A percentile compares a stretch with the other conserved stretches of the same genome.
Conservation (phyloP, 1,140 invertebrate genomes). For the Antheraea pernyi region DNA sequence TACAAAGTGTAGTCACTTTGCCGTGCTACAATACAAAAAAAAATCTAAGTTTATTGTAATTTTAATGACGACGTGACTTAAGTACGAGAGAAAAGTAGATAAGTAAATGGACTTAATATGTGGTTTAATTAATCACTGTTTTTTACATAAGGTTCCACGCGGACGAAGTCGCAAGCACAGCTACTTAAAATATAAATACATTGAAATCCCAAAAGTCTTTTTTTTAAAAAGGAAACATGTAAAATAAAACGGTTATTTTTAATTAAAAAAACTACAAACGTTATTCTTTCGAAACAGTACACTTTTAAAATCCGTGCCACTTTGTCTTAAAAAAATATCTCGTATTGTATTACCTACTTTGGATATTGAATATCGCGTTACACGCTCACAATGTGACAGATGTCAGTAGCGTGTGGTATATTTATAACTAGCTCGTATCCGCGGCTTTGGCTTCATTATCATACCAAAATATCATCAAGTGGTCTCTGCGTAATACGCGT, state of each 20-base stretch:
- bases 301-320: neutral
- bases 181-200: neutral
- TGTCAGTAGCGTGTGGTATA: neutral
- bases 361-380: neutral
- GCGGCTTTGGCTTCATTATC: too few species aligned
- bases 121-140: too few species aligned
- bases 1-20: too few species aligned
- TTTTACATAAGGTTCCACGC: too few species aligned
- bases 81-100: too few species aligned
- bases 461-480: too few species aligned
- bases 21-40: too few species aligned
- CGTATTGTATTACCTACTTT: neutral
- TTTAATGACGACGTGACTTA: too few species aligned
- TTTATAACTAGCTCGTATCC: neutral
- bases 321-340: neutral
- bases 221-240: neutral
- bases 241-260: neutral
- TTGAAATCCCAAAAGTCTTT: neutral
- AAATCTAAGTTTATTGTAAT: too few species aligned
- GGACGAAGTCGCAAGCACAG: too few species aligned
- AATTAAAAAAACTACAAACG: neutral
- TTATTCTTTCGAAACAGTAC: neutral
- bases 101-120: too few species aligned
- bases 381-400: neutral
- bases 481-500: too few species aligned